Base-by-base conservation (phyloP, 2,113 vertebrate genomes). In the Mungos mungo region DNA sequence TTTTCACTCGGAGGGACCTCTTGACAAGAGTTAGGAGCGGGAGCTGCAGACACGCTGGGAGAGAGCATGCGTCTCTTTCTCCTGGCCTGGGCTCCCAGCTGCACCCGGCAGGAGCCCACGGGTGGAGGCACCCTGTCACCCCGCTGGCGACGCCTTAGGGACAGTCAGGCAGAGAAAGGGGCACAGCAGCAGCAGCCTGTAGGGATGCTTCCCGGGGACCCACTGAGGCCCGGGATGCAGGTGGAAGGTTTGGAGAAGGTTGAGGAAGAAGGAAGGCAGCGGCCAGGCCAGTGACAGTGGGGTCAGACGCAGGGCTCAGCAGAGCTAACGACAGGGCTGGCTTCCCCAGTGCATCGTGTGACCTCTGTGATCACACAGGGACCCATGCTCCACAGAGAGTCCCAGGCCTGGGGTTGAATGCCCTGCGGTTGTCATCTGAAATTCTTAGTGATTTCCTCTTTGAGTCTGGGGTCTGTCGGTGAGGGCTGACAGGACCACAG, bases 61-160 rank as follows among this genome's bases (percentile, higher is more conserved):
- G 3, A 63, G n/a, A 68, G 63, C 47, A 50, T 47, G 1, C 10
- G 12, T 68, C 35, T n/a, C 23, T 54, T 6, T 27, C 69, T 14
- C 85, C 72, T 6, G 13, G 6, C 35, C 8, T n/a, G 0, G 0
- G 65, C 60, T 79, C n/a, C 57, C 57, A 76, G 77, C 27, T n/a
- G 33, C 11, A 52, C 35, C 69, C 63, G 2, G 0, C 2, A 12
- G 0, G 4, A 91, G 14, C 29, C 2, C 45, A 13, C 12, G 1
- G 23, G 14, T 18, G 4, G 76, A 60, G 57, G 41, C 57, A 54
- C 35, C 76, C 31, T 2, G 45, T 6, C 1, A 6, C 47, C 5
- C 23, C 25, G 1, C 2, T 5, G 2, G 35, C 0, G 0, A 25
- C 9, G 5, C 54, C 1, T 41, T 0, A 15, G 27, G 63, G 12